Evolutionary conservation across 2,113 vertebrate genomes (phyloP), one percentile per base, ranked within the genome.

Genomic region (Pavo muticus): DNA sequence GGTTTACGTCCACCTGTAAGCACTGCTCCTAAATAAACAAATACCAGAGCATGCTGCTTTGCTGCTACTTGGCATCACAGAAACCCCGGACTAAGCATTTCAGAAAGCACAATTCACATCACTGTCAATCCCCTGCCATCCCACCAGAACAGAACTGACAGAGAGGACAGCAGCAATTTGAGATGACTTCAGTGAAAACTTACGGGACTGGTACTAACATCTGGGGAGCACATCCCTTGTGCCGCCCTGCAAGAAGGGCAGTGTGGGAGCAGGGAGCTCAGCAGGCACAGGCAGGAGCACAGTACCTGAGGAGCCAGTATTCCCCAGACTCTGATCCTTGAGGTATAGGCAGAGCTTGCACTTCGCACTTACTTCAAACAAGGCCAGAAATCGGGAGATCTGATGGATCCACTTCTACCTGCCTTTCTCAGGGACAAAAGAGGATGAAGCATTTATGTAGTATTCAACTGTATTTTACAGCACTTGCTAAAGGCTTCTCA

Each of bases 391-490:
- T 14, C 59, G 82, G 48, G n/a, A 78, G 42, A 32, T 37, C 59
- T 61, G 4, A 48, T 1, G 1, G 54, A 40, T 20, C 24, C 24
- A 17, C 52, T 72, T 78, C 69, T 19, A 48, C 80, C 70, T 82
- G 88, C 63, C 73, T 87, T 73, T 56, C 39, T 14, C 72, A 68
- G 75, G 63, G 64, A 68, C 75, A 89, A 71, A 15, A 59, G n/a
- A 92, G 44, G 37, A 84, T 65, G 48, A 75, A 91, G 24, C 59
- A 72, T 32, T 32, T 35, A 27, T 16, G 6, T 6, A 54, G 29
- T 79, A 87, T 61, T 89, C 25, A 39, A 29, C 88, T 76, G 15
- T 91, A 94, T 92, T 92, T 92, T 79, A 70, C 61, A 93, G 81
- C 45, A 3, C 87, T 92, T 87, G 29, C 68, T 92, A 42, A 45